A percentile compares a stretch with the other conserved stretches of the same genome.
Evolutionary conservation across 2,888 invertebrate species (phyloP).

Genomic region (Buathra laborator): DNA sequence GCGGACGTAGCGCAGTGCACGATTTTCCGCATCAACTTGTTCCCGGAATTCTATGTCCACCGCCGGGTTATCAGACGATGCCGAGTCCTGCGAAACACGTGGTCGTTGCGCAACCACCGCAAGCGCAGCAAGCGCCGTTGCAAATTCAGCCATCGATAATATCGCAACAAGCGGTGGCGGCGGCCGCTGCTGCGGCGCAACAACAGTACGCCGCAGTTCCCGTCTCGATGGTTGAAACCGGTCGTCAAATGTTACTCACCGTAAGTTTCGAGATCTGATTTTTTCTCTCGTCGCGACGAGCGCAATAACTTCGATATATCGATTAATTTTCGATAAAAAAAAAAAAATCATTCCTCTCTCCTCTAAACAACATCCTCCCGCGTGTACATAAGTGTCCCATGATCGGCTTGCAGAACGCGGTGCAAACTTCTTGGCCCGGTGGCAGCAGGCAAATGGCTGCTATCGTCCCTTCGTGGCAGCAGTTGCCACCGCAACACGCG

Average conservation of each 20-base stretch:
- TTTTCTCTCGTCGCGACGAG: neutral
- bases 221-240: conserved; percentile 96
- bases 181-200: conserved; percentile 89
- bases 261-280: conserved; percentile 83
- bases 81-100: conserved; percentile 91
- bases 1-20: conserved; percentile 85
- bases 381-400: conserved; percentile 72
- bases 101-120: conserved; percentile 87
- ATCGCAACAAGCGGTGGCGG: conserved; percentile 90
- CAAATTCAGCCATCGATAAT: conserved; percentile 93
- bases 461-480: conserved; percentile 94
- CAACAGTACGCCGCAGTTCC: conserved; percentile 94
- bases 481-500: conserved; percentile 89
- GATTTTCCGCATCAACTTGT: conserved; percentile 96
- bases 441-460: conserved; percentile 91
- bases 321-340: neutral
- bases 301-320: neutral
- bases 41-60: conserved; percentile 96
- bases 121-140: conserved; percentile 89
- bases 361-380: conserved; percentile 64
- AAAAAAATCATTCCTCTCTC: conserved; percentile 63
- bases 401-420: conserved; percentile 87
- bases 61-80: conserved; percentile 93
- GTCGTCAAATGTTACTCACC: conserved; percentile 92
- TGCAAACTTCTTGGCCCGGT: conserved; percentile 90